Evolutionary conservation across 2,888 invertebrate species (phyloP).

Genomic region (Oithona nana): DNA sequence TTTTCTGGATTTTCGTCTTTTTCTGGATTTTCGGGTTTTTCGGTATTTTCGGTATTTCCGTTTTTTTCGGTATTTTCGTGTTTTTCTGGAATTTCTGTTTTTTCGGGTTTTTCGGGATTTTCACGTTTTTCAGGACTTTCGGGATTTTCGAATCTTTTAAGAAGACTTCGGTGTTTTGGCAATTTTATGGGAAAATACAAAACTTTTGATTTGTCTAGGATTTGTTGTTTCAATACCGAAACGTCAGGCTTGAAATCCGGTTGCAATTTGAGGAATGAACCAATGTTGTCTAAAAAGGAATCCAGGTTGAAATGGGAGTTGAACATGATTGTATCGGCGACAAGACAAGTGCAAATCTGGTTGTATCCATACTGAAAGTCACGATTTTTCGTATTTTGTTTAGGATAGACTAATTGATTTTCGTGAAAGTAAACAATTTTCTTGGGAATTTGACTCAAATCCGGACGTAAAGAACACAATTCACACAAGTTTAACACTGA

Average conservation of each 20-base stretch:
- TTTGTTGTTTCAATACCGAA: constrained; percentile 23
- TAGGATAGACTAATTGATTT: constrained; percentile 50
- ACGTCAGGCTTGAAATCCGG: constrained; percentile 42
- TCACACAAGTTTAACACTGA: constrained; percentile 50
- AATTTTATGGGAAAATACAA: constrained; percentile 28
- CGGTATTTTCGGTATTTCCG: constrained; percentile 21
- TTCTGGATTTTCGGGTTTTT: too few relatives aligned
- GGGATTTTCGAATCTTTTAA: too few relatives aligned
- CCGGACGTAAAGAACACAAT: constrained; percentile 43
- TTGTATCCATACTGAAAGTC: constrained; percentile 58
- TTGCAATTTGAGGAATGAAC: constrained; percentile 40
- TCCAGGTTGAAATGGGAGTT: constrained; percentile 47
- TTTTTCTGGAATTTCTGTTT: constrained; percentile 22
- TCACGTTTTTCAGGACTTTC: constrained; percentile 29
- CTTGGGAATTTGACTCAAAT: constrained; percentile 34
- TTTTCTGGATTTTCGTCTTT: not conserved
- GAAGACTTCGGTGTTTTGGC: not conserved
- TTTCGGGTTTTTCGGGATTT: constrained; percentile 22
- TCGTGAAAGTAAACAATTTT: constrained; percentile 59
- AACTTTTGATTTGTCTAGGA: constrained; percentile 29
- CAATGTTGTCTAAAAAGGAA: constrained; percentile 43
- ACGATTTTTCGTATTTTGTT: constrained; percentile 39
- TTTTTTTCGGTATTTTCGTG: constrained; percentile 21
- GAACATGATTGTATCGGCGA: constrained; percentile 35
- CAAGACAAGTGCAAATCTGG: constrained; percentile 39